Evolutionary conservation across 2,113 vertebrate genomes (phyloP).

Genomic region (Pheucticus melanocephalus): DNA sequence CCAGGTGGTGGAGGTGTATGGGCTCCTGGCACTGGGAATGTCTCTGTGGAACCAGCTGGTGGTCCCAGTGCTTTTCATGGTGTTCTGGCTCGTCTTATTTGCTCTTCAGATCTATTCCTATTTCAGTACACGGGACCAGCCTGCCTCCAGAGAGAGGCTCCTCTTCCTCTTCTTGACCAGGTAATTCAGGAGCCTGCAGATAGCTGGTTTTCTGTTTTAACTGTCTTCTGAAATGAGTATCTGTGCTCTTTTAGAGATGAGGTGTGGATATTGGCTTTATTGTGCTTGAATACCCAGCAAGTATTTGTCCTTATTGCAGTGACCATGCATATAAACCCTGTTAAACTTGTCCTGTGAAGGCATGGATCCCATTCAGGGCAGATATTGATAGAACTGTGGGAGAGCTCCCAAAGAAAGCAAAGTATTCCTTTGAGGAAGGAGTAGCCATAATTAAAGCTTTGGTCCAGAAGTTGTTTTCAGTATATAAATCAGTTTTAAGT

Average conservation of each 20-base stretch:
- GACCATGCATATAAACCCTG: neutral
- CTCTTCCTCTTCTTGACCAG: constrained; percentile 98
- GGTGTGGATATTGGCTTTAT: neutral
- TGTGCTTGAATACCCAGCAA: neutral
- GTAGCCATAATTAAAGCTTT: neutral
- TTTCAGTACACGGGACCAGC: constrained; percentile 94
- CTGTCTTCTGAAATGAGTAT: neutral
- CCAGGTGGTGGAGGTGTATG: constrained; percentile 97
- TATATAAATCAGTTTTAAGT: neutral
- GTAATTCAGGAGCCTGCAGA: constrained; percentile 63
- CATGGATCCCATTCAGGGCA: neutral
- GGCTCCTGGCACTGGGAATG: constrained; percentile 94
- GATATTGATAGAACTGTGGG: neutral
- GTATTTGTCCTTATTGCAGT: neutral
- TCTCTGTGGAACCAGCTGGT: constrained; percentile 98
- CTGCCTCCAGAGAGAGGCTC: constrained; percentile 92
- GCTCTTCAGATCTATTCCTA: constrained; percentile 98
- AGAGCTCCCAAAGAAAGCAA: neutral
- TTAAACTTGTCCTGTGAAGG: neutral
- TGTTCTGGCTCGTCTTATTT: constrained; percentile 98
- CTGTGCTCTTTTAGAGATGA: neutral
- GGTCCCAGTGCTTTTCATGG: constrained; percentile 97
- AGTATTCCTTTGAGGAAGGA: neutral
- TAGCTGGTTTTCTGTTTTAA: neutral
- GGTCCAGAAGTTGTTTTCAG: neutral